Base-by-base conservation (phyloP, 2,888 invertebrate species). In the Julus scandinavius region DNA sequence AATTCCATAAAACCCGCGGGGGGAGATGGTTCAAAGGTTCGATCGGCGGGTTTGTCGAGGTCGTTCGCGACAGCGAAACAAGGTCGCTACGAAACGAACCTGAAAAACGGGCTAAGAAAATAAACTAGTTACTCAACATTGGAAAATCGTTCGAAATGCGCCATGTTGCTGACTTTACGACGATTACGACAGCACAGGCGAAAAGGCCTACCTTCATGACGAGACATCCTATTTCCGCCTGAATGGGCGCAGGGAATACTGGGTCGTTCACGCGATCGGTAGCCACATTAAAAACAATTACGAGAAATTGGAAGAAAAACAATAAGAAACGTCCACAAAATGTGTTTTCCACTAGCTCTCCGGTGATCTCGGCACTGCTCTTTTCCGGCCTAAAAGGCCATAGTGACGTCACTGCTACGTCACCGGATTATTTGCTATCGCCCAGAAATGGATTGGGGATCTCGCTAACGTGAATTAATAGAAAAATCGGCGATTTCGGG, bases 211-310 rank as follows among this genome's bases (percentile, higher is more conserved):
- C 92, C 92, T 95, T 97, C 97, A 96, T 97, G 97, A 94, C 96
- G 96, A 95, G 96, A 97, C 97, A 97, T 97, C 95, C 95, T 88
- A 85, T 29, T 49, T n/a, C 40, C 86, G 38, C 54, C 86, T 45
- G 86, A 11, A 84, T 41, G 40, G 45, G 84, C 40, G 84, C 40
- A 5, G 38, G n/a, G 17, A 84, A 38, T 84, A n/a, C 84, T 41
- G 3, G 40, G 38, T 15, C 29, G 38, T 84, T 84, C 84, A 84
- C 40, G 40, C 84, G 45, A 84, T 84, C 45, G 40, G 40, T 17
- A n/a, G 41, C 50, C 86, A 17, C 86, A 86, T 84, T 45, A 40
- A 84, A 84, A 84, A 84, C 40, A 84, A 40, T 84, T 84, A 17
- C 1, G 17, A 63, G n/a, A 63, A 83, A 41, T 83, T 29, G 9